A percentile compares a stretch with the other conserved stretches of the same genome.
Evolutionary conservation across 1,140 invertebrate genomes (phyloP).

Genomic region (Zaprionus lachaisei): DNA sequence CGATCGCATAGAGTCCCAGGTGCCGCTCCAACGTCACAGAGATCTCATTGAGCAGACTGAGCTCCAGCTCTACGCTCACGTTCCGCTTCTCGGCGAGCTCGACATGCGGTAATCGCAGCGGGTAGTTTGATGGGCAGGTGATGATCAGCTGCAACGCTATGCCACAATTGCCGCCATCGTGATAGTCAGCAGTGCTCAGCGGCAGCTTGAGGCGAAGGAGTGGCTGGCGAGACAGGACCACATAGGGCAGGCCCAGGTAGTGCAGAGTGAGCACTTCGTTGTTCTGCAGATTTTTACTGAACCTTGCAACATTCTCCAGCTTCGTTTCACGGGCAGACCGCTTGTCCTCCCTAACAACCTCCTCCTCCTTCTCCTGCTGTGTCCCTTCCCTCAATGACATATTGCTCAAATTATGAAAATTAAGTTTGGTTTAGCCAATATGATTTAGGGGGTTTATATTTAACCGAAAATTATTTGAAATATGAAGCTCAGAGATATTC

Average conservation of each 20-base stretch:
- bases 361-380: neutral
- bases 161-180: slow-evolving; percentile 12
- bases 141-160: slow-evolving; percentile 62
- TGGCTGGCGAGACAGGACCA: slow-evolving; percentile 53
- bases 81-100: slow-evolving; percentile 65
- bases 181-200: slow-evolving; percentile 59
- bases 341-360: neutral
- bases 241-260: slow-evolving; percentile 61
- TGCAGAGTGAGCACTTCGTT: slow-evolving; percentile 67
- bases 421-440: slow-evolving; percentile 22
- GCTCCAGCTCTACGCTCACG: slow-evolving; percentile 47
- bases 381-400: slow-evolving; percentile 7
- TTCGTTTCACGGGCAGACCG: neutral
- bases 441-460: slow-evolving; percentile 19
- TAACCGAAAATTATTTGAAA: slow-evolving; percentile 58
- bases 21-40: slow-evolving; percentile 52
- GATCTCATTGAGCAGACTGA: slow-evolving; percentile 46
- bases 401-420: slow-evolving; percentile 38
- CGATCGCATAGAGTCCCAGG: slow-evolving; percentile 69
- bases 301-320: slow-evolving; percentile 13
- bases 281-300: slow-evolving; percentile 48
- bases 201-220: slow-evolving; percentile 53
- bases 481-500: slow-evolving; percentile 21
- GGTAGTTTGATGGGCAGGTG: slow-evolving; percentile 58
- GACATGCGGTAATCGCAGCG: slow-evolving; percentile 48